These are phyloP conservation scores for Phalacrocorax aristotelis DNA, from an alignment of 2,113 vertebrate genomes.

Conservation along the genomic window DNA sequence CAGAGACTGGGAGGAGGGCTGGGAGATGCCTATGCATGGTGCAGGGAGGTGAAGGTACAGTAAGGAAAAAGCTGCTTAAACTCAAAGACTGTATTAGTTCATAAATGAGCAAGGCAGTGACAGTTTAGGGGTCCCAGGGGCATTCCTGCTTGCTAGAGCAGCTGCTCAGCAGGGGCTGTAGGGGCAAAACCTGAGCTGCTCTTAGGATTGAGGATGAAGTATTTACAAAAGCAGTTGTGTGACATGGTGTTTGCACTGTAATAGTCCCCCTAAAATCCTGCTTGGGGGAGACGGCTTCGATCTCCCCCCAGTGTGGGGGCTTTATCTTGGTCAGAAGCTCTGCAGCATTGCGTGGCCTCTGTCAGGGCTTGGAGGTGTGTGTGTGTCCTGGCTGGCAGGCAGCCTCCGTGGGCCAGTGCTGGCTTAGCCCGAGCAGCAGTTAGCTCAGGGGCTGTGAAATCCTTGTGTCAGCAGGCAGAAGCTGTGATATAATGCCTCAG, in stretches of 20 bases:
- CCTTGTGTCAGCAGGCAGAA: background rate
- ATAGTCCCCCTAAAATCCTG: background rate
- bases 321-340: background rate
- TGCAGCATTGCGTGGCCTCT: background rate
- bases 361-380: background rate
- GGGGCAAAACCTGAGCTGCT: background rate
- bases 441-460: background rate
- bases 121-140: background rate
- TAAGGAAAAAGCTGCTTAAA: background rate
- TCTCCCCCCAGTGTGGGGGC: background rate
- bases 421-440: background rate
- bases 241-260: background rate
- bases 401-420: background rate
- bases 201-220: rapidly evolving
- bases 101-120: background rate
- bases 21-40: background rate
- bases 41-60: background rate
- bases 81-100: background rate
- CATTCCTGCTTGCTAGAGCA: background rate
- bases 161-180: background rate
- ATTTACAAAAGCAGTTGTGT: background rate
- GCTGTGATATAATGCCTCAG: background rate
- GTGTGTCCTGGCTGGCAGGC: background rate
- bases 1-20: background rate
- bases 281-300: background rate